Evolutionary conservation across 2,113 vertebrate species (phyloP).

Genomic region (Upupa epops): DNA sequence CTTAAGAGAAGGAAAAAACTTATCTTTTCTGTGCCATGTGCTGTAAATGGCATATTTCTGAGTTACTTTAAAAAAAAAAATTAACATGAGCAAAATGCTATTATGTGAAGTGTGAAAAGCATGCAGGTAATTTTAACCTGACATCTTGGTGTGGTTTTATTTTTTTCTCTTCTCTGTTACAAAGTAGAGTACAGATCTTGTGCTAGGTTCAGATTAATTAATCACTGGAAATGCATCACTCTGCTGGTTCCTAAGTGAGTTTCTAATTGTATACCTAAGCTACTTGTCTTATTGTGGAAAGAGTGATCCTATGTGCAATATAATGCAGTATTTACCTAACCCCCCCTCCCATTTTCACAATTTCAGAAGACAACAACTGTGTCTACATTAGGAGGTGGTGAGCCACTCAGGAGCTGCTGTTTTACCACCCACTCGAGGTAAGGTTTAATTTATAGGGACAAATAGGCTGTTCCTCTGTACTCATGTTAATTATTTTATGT

Average conservation of each 20-base stretch:
- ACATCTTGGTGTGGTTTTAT: not conserved
- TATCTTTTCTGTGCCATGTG: not conserved
- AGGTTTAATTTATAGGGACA: not conserved
- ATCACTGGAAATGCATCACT: not conserved
- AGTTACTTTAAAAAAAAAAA: not conserved
- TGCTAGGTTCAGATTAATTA: not conserved
- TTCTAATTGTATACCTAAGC: not conserved
- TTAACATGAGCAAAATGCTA: not conserved
- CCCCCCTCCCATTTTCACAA: not conserved
- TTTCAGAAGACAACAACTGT: not conserved
- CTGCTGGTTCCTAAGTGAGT: not conserved
- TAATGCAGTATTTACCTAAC: not conserved
- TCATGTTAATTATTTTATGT: not conserved
- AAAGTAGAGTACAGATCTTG: not conserved
- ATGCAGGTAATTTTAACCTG: not conserved
- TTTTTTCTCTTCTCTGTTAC: not conserved
- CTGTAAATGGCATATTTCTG: not conserved
- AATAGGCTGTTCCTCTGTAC: not conserved
- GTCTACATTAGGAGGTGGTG: not conserved
- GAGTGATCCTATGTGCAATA: not conserved
- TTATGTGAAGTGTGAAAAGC: not conserved
- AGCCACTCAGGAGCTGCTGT: not conserved
- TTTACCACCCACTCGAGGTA: not conserved
- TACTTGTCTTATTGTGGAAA: not conserved
- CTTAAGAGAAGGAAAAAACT: not conserved